Evolutionary conservation across 2,888 invertebrate species (phyloP).

Genomic region (Gymnosoma rotundatum): DNA sequence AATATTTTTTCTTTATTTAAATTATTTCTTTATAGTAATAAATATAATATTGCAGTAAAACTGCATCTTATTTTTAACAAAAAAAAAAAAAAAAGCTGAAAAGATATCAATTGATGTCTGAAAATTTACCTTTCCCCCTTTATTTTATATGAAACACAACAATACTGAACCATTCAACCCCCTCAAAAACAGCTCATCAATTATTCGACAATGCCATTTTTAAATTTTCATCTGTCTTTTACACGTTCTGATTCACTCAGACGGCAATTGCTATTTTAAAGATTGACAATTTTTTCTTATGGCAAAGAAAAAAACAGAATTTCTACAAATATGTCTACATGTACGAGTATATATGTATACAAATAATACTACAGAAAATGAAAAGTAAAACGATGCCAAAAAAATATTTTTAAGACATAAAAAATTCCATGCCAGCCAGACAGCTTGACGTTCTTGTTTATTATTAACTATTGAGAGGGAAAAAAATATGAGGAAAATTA

Average conservation of each 20-base stretch:
- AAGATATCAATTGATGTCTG: too few relatives aligned
- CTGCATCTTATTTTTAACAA: too few relatives aligned
- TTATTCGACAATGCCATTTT: conserved; percentile 14
- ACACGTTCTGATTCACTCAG: conserved; percentile 33
- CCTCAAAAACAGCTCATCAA: conserved; percentile 9
- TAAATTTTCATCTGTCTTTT: conserved; percentile 5
- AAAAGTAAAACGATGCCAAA: conserved; percentile 56
- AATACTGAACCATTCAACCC: too few relatives aligned
- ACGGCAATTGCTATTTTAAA: conserved; percentile 15
- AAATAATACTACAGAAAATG: conserved; percentile 3
- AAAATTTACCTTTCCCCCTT: too few relatives aligned
- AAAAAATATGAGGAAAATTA: conserved; percentile 13
- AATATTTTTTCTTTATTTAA: too few relatives aligned
- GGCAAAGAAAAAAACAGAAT: neutral
- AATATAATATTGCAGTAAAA: too few relatives aligned
- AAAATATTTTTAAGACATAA: conserved; percentile 14
- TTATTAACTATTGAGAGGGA: conserved; percentile 4
- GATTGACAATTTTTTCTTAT: conserved; percentile 20
- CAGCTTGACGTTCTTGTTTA: conserved; percentile 61
- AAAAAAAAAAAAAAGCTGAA: too few relatives aligned
- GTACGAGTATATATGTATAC: neutral
- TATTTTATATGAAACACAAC: too few relatives aligned
- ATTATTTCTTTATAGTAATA: too few relatives aligned
- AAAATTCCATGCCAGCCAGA: conserved; percentile 61
- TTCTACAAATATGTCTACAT: neutral